These are phyloP conservation scores for Lepisosteus oculatus DNA, from an alignment of 2,113 vertebrate species.

Conservation along the genomic window DNA sequence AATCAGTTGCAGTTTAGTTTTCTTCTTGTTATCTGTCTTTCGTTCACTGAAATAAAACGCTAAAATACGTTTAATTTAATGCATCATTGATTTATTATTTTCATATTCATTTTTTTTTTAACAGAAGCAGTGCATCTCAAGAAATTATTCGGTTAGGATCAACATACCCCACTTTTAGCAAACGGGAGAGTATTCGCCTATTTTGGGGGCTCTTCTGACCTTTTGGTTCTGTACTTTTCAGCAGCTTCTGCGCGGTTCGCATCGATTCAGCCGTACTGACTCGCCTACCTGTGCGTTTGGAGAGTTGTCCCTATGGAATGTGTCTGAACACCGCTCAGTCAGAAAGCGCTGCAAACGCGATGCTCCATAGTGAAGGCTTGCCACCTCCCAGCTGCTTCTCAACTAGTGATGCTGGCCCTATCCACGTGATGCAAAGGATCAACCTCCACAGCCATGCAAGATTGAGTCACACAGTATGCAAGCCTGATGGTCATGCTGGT, in stretches of 20 bases:
- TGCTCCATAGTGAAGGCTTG: slow-evolving; percentile 35
- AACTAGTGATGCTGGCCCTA: slow-evolving; percentile 36
- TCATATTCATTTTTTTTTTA: too few species aligned
- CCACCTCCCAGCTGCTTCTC: slow-evolving; percentile 30
- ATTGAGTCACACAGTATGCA: slow-evolving; percentile 1
- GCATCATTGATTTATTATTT: too few species aligned
- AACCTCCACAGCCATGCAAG: slow-evolving; percentile 25
- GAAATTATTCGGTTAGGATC: too few species aligned
- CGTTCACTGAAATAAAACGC: too few species aligned
- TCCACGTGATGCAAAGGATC: slow-evolving; percentile 50
- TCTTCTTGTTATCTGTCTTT: not conserved
- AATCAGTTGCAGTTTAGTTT: too few species aligned
- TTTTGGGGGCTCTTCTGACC: too few species aligned
- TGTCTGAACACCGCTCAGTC: slow-evolving; percentile 17
- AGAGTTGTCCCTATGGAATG: slow-evolving; percentile 19
- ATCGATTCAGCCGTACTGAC: not conserved
- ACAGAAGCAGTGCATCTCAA: too few species aligned
- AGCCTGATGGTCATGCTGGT: not conserved
- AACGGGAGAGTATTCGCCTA: too few species aligned
- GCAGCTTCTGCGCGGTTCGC: not conserved
- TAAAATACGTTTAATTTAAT: too few species aligned
- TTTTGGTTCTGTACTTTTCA: too few species aligned
- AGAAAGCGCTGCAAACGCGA: not conserved
- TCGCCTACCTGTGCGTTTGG: slow-evolving; percentile 46
- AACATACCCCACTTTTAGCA: too few species aligned